These are phyloP conservation scores for Drosophila asahinai DNA, from an alignment of 1,140 invertebrate genomes.

Conservation along the genomic window DNA sequence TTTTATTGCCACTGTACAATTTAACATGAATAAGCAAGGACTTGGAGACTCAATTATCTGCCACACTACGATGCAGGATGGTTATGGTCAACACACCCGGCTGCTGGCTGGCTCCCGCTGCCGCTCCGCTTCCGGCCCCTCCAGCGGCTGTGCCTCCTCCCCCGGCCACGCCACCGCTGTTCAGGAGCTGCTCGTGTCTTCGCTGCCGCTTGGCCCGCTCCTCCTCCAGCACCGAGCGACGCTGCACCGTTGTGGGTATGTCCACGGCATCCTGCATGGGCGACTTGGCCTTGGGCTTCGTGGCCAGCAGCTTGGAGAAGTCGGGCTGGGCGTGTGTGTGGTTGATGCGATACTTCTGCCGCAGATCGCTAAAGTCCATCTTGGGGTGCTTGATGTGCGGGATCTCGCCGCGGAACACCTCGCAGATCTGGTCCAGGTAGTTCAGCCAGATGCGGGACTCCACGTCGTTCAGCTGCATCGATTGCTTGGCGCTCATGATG, in stretches of 20 bases:
- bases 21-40: constrained; percentile 16
- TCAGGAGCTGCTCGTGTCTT: constrained; percentile 70
- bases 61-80: constrained; percentile 39
- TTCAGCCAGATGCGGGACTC: constrained; percentile 92
- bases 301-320: constrained; percentile 81
- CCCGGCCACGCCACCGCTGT: constrained; percentile 37
- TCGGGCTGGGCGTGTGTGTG: constrained; percentile 75
- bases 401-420: constrained; percentile 93
- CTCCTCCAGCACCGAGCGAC: constrained; percentile 80
- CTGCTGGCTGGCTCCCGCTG: constrained; percentile 34
- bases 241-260: constrained; percentile 68
- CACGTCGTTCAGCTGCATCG: constrained; percentile 89
- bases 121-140: constrained; percentile 27
- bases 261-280: constrained; percentile 82
- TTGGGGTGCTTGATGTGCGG: constrained; percentile 92
- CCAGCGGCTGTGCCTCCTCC: constrained; percentile 13
- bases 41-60: constrained; percentile 23
- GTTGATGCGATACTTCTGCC: constrained; percentile 79
- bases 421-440: constrained; percentile 95
- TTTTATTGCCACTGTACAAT: constrained; percentile 46
- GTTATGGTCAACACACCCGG: constrained; percentile 70
- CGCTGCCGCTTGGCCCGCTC: constrained; percentile 79
- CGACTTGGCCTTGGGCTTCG: constrained; percentile 80
- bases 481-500: constrained; percentile 93
- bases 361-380: constrained; percentile 86